Conservation (phyloP, 1,140 invertebrate genomes). For the Forficula auricularia region DNA sequence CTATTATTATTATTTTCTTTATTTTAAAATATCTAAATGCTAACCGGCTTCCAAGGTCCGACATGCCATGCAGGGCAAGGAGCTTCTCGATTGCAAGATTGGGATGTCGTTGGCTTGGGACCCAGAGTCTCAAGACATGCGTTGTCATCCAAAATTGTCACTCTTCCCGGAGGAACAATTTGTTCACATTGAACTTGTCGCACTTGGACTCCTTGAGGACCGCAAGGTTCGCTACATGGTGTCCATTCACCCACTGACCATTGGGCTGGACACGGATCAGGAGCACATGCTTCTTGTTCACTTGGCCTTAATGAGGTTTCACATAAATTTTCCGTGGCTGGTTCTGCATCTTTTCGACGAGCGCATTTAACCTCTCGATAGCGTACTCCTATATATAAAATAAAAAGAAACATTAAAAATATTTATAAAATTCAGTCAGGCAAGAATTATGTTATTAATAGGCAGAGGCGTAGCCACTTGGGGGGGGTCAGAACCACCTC, state of each 20-base stretch:
- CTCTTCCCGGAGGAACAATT: constrained; percentile 39
- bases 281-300: constrained; percentile 50
- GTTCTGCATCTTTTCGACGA: constrained; percentile 38
- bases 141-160: constrained; percentile 49
- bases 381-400: constrained; percentile 39
- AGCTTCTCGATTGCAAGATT: constrained; percentile 55
- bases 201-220: constrained; percentile 48
- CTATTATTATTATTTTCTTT: no score
- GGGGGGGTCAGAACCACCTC: no score
- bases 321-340: constrained; percentile 57
- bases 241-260: constrained; percentile 71
- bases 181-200: constrained; percentile 62
- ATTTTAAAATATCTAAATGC: no score
- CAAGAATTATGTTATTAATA: no score
- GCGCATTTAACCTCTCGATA: constrained; percentile 53
- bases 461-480: no score
- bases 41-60: constrained; percentile 71
- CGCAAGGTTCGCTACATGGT: constrained; percentile 65
- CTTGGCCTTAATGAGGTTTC: constrained; percentile 49
- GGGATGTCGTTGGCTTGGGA: constrained; percentile 45
- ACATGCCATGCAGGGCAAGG: constrained; percentile 68
- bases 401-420: no score
- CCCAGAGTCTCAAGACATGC: constrained; percentile 48
- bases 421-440: no score
- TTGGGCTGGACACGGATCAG: constrained; percentile 59